A percentile compares a stretch with the other conserved stretches of the same genome.
phyloP scores from a whole-genome alignment of 2,888 invertebrate species.

The Xestobium rufovillosum region DNA sequence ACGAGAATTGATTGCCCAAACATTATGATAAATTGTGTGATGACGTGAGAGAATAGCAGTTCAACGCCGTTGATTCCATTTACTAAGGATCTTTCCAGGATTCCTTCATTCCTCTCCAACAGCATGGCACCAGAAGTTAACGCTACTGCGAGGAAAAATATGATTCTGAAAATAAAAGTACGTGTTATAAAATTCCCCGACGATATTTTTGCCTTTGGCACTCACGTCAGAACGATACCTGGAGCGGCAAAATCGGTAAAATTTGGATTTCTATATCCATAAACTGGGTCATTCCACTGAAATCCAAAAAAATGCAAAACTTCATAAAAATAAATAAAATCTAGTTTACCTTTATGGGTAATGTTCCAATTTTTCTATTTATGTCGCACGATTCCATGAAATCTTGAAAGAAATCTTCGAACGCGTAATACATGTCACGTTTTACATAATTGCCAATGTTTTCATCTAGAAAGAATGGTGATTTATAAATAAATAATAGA shows the following conservation, averaged over 20 bases:
- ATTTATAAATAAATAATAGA: too few relatives aligned
- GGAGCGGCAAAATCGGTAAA: conserved; percentile 95
- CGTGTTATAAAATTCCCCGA: neutral
- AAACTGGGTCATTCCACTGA: conserved; percentile 65
- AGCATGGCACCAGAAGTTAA: conserved; percentile 86
- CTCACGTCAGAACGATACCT: conserved; percentile 81
- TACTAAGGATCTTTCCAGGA: conserved; percentile 81
- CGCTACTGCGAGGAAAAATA: conserved; percentile 90
- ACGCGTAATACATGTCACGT: conserved; percentile 65
- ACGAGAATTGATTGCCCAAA: conserved; percentile 73
- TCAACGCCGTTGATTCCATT: conserved; percentile 77
- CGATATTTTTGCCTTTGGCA: conserved; percentile 21
- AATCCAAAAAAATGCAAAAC: conserved; percentile 24
- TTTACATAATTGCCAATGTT: conserved; percentile 77
- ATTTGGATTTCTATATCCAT: conserved; percentile 67
- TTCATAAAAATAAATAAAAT: conserved; percentile 9
- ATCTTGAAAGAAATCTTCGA: conserved; percentile 61
- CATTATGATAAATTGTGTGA: conserved; percentile 85
- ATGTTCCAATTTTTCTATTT: conserved; percentile 53
- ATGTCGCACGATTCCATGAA: conserved; percentile 57
- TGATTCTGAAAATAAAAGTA: conserved; percentile 55
- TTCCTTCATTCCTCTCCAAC: conserved; percentile 82
- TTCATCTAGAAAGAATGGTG: conserved; percentile 65
- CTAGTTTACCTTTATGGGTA: conserved; percentile 55
- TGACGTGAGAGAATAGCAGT: conserved; percentile 78